phyloP scores from a whole-genome alignment of 2,888 invertebrate genomes.

The Emmelina monodactyla region DNA sequence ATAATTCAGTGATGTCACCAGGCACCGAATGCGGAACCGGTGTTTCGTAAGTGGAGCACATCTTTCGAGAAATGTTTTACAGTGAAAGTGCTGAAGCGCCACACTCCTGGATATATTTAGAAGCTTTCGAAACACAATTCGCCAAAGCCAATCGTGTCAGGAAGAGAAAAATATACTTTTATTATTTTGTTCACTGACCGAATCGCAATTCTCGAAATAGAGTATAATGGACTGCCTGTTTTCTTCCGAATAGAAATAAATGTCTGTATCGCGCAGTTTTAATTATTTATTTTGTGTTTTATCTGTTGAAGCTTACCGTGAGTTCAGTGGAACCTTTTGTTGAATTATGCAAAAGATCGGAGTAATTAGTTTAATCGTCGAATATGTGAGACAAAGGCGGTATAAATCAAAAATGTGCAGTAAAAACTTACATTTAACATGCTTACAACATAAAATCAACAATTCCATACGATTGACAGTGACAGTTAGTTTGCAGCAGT shows the following conservation, averaged over 20 bases:
- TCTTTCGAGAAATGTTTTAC: constrained; percentile 22
- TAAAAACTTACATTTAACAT: too few relatives aligned
- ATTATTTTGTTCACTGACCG: constrained; percentile 20
- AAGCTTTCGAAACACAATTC: constrained; percentile 24
- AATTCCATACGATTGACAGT: too few relatives aligned
- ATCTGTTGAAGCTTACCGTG: too few relatives aligned
- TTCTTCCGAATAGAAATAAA: too few relatives aligned
- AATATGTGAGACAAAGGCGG: too few relatives aligned
- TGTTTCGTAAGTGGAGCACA: constrained; percentile 20
- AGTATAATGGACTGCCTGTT: neutral
- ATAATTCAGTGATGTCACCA: constrained; percentile 1
- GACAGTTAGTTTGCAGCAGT: constrained; percentile 22
- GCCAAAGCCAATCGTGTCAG: constrained; percentile 33
- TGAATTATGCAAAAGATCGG: too few relatives aligned
- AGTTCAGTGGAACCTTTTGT: too few relatives aligned
- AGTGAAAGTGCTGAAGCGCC: constrained; percentile 22
- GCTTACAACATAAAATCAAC: too few relatives aligned
- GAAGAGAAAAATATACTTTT: constrained; percentile 21
- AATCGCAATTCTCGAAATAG: neutral
- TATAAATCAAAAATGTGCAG: too few relatives aligned
- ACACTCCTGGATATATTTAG: constrained; percentile 24
- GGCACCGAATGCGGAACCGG: constrained; percentile 29
- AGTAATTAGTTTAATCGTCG: too few relatives aligned
- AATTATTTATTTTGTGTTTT: too few relatives aligned
- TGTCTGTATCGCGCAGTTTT: too few relatives aligned